Evolutionary conservation across 2,113 vertebrate genomes (phyloP).

Genomic region (Coreoperca whiteheadi): DNA sequence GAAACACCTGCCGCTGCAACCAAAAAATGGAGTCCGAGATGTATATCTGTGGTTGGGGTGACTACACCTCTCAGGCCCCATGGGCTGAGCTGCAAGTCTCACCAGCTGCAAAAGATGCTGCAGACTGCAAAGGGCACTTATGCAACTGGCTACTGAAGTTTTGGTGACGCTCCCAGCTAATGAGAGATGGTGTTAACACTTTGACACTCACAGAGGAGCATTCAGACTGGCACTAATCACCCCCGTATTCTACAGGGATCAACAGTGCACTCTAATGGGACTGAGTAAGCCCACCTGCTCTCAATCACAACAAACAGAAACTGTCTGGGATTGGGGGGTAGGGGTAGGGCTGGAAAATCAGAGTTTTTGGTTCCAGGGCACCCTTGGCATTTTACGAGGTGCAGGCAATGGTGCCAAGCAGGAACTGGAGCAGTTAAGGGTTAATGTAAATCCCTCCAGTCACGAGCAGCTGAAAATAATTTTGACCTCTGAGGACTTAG

Average conservation of each 20-base stretch:
- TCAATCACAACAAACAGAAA: constrained; percentile 68
- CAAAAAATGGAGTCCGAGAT: constrained; percentile 35
- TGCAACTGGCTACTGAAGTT: not conserved
- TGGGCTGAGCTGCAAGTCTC: constrained; percentile 24
- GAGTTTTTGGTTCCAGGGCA: constrained; percentile 65
- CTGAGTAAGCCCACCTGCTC: constrained; percentile 62
- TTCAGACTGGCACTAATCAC: constrained; percentile 23
- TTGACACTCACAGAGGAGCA: constrained; percentile 10
- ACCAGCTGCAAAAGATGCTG: constrained; percentile 49
- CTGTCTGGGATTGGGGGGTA: constrained; percentile 11
- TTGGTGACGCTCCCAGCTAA: constrained; percentile 3
- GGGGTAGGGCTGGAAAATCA: constrained; percentile 28
- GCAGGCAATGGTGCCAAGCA: constrained; percentile 54
- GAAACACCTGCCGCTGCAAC: constrained; percentile 71
- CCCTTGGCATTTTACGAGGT: constrained; percentile 60
- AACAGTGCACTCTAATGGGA: constrained; percentile 9
- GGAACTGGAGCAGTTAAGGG: constrained; percentile 65
- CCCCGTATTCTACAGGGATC: not conserved
- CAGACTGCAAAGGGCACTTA: not conserved
- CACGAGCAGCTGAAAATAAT: constrained; percentile 77
- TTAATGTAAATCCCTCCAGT: constrained; percentile 74
- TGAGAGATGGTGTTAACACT: constrained; percentile 20
- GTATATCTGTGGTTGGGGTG: constrained; percentile 50
- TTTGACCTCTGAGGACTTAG: constrained; percentile 54
- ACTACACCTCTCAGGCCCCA: constrained; percentile 47